phyloP scores from a whole-genome alignment of 1,140 invertebrate genomes.

The Dermatophagoides farinae region DNA sequence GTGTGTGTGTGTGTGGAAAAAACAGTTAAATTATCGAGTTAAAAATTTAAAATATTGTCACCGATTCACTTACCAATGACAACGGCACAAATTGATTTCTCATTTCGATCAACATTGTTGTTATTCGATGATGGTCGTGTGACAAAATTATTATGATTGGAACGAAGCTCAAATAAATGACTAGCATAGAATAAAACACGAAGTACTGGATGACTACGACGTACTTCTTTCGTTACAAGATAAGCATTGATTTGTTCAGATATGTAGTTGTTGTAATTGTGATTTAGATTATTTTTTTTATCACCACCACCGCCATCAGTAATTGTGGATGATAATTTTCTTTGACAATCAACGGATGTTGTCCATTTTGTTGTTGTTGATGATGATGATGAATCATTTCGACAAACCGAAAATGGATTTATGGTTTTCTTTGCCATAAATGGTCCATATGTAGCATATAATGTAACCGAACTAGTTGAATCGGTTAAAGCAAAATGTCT shows the following conservation, averaged over 20 bases:
- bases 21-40: too few species aligned
- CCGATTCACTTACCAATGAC: constrained; percentile 17
- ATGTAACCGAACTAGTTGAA: not conserved
- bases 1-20: too few species aligned
- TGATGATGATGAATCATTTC: not conserved
- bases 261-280: not conserved
- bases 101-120: not conserved
- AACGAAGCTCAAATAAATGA: constrained; percentile 10
- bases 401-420: not conserved
- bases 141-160: not conserved
- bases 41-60: constrained; percentile 33
- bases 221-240: constrained; percentile 56
- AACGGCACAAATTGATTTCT: constrained; percentile 13
- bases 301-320: too few species aligned
- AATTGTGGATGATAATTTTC: not conserved
- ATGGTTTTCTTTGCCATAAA: constrained; percentile 4
- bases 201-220: constrained; percentile 61
- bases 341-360: not conserved
- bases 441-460: constrained; percentile 7
- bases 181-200: constrained; percentile 72
- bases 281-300: not conserved
- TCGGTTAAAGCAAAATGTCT: constrained; percentile 6
- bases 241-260: constrained; percentile 36
- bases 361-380: not conserved
- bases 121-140: constrained; percentile 9